Evolutionary conservation across 2,797 vertebrate species (phyloP).

Genomic region (Pteropus rufus): DNA sequence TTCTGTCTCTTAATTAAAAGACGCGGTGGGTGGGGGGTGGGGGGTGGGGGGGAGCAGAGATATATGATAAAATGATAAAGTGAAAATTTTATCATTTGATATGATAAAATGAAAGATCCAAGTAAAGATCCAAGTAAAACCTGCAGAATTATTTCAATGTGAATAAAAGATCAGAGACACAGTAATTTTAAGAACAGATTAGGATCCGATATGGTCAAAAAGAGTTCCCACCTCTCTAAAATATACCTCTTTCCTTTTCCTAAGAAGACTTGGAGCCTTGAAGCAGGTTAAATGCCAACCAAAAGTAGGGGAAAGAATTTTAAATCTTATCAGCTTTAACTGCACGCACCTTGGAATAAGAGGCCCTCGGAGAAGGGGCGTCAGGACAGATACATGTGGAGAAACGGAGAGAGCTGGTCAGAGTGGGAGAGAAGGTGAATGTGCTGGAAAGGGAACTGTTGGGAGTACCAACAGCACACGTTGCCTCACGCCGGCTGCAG

Average conservation of each 20-base stretch:
- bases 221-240: background rate
- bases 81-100: background rate
- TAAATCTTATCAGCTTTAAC: background rate
- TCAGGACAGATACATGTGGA: background rate
- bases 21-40: too few species aligned
- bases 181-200: background rate
- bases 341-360: background rate
- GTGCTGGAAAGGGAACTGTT: background rate
- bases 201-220: background rate
- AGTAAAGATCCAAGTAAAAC: background rate
- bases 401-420: background rate
- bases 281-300: background rate
- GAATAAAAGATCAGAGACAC: background rate
- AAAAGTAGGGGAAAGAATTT: background rate
- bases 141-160: background rate
- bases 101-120: background rate
- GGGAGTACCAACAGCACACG: background rate
- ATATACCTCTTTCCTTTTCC: background rate
- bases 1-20: constrained; percentile 3
- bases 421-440: background rate
- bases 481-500: background rate
- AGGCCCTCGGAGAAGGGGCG: background rate
- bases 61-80: background rate
- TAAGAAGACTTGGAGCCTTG: background rate
- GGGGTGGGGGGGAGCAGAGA: background rate